These are phyloP conservation scores for Leucopternis melanops DNA, from an alignment of 2,113 vertebrate species.

Conservation along the genomic window DNA sequence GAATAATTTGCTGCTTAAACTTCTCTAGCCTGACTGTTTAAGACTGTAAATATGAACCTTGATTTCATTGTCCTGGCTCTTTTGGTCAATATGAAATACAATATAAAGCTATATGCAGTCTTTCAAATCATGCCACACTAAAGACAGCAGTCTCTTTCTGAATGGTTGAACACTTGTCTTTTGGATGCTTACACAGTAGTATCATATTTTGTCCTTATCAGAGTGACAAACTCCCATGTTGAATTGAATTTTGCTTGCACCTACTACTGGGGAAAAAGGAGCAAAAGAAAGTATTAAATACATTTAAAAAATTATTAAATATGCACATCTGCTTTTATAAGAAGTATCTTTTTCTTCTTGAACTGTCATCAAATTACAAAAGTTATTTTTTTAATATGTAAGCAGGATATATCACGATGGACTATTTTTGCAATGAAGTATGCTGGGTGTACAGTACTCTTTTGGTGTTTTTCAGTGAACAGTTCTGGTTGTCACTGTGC, in stretches of 20 bases:
- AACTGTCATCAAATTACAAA: not conserved
- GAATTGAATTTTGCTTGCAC: not conserved
- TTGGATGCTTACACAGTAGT: not conserved
- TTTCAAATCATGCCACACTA: not conserved
- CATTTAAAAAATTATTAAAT: not conserved
- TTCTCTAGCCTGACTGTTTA: not conserved
- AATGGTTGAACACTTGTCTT: not conserved
- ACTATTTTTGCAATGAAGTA: not conserved
- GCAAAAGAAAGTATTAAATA: not conserved
- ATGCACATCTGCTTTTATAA: not conserved
- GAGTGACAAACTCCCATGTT: not conserved
- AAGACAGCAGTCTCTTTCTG: not conserved
- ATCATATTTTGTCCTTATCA: not conserved
- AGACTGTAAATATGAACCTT: not conserved
- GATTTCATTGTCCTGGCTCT: not conserved
- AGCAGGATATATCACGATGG: rapidly evolving
- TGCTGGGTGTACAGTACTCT: not conserved
- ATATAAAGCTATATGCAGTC: not conserved
- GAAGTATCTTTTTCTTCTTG: not conserved
- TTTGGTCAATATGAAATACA: not conserved
- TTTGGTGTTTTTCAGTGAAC: not conserved
- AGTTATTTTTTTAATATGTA: not conserved
- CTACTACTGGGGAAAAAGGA: not conserved
- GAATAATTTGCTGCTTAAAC: not conserved
- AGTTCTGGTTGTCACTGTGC: not conserved